Evolutionary conservation across 2,888 invertebrate species (phyloP).

Genomic region (Drosophila acutilabella): DNA sequence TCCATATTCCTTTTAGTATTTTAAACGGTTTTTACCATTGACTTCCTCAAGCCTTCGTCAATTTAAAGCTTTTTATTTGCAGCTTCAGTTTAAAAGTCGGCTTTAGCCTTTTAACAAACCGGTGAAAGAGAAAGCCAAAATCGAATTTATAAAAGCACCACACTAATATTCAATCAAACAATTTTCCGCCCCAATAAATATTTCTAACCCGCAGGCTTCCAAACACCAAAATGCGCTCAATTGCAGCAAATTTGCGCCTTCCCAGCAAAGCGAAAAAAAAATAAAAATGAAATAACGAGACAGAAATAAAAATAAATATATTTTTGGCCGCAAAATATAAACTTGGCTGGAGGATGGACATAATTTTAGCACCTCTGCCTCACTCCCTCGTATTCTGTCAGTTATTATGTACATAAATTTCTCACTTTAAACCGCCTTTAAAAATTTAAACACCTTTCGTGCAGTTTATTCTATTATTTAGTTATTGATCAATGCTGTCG

Average conservation of each 20-base stretch:
- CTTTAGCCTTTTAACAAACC: constrained; percentile 16
- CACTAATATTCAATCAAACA: constrained; percentile 79
- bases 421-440: constrained; percentile 50
- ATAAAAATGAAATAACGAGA: constrained; percentile 14
- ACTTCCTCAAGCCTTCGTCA: no score
- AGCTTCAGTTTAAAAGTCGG: constrained; percentile 13
- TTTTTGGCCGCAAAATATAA: constrained; percentile 42
- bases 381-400: not conserved
- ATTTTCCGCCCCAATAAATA: constrained; percentile 75
- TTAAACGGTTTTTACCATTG: no score
- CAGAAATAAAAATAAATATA: constrained; percentile 45
- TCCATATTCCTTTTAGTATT: no score
- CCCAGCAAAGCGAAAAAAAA: constrained; percentile 14
- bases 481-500: constrained; percentile 68
- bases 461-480: constrained; percentile 77
- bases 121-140: constrained; percentile 37
- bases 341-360: constrained; percentile 45
- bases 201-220: constrained; percentile 65
- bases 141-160: constrained; percentile 37
- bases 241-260: constrained; percentile 72
- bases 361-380: constrained; percentile 13
- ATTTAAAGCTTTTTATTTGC: not conserved
- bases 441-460: constrained; percentile 65
- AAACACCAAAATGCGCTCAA: constrained; percentile 60
- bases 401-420: not conserved